Conservation (phyloP, 2,113 vertebrate genomes). For the Cephalopterus ornatus region DNA sequence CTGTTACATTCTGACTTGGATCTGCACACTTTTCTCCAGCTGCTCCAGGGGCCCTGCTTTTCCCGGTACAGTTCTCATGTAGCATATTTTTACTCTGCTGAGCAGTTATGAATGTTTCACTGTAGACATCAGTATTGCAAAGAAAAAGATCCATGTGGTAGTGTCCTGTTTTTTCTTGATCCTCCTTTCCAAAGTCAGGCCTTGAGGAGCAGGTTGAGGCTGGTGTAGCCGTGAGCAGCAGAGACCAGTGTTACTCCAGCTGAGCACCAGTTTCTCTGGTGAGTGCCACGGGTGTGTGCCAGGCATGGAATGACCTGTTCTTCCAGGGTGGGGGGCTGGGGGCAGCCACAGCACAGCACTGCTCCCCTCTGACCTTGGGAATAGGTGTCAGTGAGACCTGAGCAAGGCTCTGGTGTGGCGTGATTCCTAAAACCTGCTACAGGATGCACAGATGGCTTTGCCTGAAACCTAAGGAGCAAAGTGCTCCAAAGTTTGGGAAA, state of each 20-base stretch:
- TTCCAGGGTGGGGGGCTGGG: neutral
- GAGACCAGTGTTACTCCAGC: neutral
- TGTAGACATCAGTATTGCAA: slow-evolving; percentile 2
- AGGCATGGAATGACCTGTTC: neutral
- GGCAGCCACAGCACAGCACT: neutral
- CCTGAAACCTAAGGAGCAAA: neutral
- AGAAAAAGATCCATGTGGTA: neutral
- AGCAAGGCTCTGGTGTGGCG: neutral
- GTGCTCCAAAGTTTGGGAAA: neutral
- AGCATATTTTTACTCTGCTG: slow-evolving; percentile 52
- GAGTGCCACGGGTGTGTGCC: neutral
- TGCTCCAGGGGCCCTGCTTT: slow-evolving; percentile 2
- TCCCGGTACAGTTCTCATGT: slow-evolving; percentile 37
- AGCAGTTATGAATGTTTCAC: slow-evolving; percentile 47
- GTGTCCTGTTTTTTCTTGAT: neutral
- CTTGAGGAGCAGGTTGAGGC: neutral
- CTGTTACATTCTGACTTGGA: neutral
- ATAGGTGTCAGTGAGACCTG: neutral
- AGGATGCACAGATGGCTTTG: neutral
- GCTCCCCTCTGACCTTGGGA: neutral
- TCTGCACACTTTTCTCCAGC: neutral
- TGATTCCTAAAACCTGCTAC: neutral
- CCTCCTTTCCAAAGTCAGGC: neutral
- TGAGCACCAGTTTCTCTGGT: neutral
- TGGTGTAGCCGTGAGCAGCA: fast-evolving